Evolutionary conservation across 1,140 invertebrate genomes (phyloP), one percentile per base, ranked within the genome.

Genomic region (Triops longicaudatus): DNA sequence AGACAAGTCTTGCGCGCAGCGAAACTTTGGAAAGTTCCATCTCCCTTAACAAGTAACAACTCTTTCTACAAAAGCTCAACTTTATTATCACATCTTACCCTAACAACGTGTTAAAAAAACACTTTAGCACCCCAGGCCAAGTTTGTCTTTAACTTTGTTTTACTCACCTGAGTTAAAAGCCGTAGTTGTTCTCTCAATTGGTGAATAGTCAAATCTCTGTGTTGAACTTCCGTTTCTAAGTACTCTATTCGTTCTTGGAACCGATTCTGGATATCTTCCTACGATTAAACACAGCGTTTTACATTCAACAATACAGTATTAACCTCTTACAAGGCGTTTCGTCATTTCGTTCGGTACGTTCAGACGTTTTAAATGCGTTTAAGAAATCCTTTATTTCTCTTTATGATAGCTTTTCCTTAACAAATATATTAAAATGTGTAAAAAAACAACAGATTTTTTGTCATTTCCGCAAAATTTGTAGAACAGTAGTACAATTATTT

Each of bases 141-240:
- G 27, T 28, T 11, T 28, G 14, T 83, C 81, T 0, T 74, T 63
- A 9, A 41, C n/a, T 74, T 73, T 75, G 72, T 73, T 27, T 76
- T 84, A 85, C 82, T 76, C 43, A 76, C 76, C 17, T 79, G 63
- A 50, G 92, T 90, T 72, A 92, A 82, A 79, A 91, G 88, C 79
- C 88, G 86, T 75, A 93, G 91, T 76, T 90, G 86, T 27, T 86
- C 84, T 82, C 92, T 91, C 12, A 95, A 85, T 81, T 92, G 89
- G 11, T 85, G 86, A 79, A 94, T 94, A 50, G 93, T 90, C 81
- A 91, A 89, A 82, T 94, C 92, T 9, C 92, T 86, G 77, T 89
- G 90, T 10, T 87, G 86, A 11, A 94, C 88, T 84, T 94, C 93
- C 50, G 89, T 85, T 83, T 93, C 91, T 81, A 95, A 84, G 71